Conservation (phyloP, 2,797 vertebrate genomes). For the Alouatta caraya region DNA sequence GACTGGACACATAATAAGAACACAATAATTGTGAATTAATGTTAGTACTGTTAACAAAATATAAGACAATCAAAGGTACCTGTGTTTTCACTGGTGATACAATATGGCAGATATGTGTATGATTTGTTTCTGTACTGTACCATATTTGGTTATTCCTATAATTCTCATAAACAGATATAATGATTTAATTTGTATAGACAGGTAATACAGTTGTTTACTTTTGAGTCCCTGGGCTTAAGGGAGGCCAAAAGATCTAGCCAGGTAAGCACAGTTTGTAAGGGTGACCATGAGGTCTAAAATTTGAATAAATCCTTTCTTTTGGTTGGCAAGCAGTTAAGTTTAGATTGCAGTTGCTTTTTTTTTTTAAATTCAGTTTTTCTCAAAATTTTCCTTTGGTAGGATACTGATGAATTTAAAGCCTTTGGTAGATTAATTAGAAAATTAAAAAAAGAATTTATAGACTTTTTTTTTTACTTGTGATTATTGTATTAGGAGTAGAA, state of each 20-base stretch:
- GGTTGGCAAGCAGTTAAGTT: neutral
- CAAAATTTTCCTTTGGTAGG: neutral
- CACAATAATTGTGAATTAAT: neutral
- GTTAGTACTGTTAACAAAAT: neutral
- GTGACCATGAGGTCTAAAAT: neutral
- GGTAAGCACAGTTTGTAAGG: neutral
- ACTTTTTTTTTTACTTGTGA: neutral
- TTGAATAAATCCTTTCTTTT: neutral
- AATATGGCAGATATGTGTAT: neutral
- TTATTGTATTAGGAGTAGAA: neutral
- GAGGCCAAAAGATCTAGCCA: neutral
- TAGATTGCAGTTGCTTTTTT: neutral
- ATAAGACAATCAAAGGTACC: neutral
- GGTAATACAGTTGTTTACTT: neutral
- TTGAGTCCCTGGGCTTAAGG: neutral
- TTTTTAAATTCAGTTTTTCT: neutral
- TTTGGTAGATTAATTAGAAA: neutral
- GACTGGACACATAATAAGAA: neutral
- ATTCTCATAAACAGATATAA: neutral
- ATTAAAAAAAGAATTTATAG: neutral
- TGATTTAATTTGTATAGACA: neutral
- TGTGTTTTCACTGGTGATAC: neutral
- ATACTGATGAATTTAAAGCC: neutral
- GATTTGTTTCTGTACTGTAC: neutral
- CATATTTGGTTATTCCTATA: neutral